Percentiles rank a stretch among this genome's conserved stretches.
Evolutionary conservation across 53 echinoderm and acorn worm species (phyloP).

Genomic region (Paracentrotus lividus): DNA sequence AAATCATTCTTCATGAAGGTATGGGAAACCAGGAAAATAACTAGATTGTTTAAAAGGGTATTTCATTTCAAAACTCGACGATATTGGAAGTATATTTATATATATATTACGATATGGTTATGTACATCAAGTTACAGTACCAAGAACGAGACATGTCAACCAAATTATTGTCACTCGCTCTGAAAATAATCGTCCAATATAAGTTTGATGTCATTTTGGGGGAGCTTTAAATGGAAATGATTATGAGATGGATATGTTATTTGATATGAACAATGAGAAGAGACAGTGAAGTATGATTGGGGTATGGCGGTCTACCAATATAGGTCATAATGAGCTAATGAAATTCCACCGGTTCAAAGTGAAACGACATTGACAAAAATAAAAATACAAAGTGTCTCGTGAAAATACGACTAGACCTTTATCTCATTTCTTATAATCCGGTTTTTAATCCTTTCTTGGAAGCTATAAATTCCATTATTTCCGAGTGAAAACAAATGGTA

Average conservation of each 20-base stretch:
- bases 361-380: conserved; percentile 14
- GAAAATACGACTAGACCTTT: neutral
- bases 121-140: neutral
- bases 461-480: neutral
- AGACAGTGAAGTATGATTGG: neutral
- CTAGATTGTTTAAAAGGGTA: too few species aligned
- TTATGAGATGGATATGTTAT: neutral
- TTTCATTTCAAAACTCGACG: too few species aligned
- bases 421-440: neutral
- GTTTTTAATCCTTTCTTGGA: neutral
- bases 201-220: neutral
- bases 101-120: neutral
- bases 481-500: neutral
- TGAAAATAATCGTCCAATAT: neutral
- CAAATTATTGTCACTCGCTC: neutral
- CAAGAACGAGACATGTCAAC: neutral
- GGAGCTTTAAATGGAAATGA: neutral
- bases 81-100: too few species aligned
- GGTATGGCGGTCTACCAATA: neutral
- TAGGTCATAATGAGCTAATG: neutral
- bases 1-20: too few species aligned
- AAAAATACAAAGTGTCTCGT: neutral
- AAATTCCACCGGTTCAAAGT: conserved; percentile 7
- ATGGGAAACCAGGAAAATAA: too few species aligned
- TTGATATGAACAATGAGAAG: neutral